Base-by-base conservation (phyloP, 2,888 invertebrate species). In the Bellardia bayeri region DNA sequence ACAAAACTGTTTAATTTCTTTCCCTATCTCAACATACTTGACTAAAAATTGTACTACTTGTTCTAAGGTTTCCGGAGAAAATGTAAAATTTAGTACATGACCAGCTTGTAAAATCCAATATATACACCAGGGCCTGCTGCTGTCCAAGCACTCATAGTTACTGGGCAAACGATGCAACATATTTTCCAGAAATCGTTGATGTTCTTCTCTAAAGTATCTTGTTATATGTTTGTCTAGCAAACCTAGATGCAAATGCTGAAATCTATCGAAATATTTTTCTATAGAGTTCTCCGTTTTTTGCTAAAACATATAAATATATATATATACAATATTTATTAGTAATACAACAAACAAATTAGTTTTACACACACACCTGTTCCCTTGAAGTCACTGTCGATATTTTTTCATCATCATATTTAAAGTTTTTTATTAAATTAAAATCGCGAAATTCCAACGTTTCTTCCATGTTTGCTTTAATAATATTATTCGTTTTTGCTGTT, bases 61-160 rank as follows among this genome's bases (percentile, higher is more conserved):
- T 54, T 94, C 94, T 87, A 95, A 94, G 11, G 94, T 94, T 40
- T 94, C 94, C 51, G 95, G 94, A 11, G 95, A 94, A 82, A 97
- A 94, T 83, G 94, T 94, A 88, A 95, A 95, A 88, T 95, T 96
- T 51, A 98, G 94, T 88, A 99, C 94, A 92, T 97, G 96, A 54
- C 99, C 94, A 6, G 98, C 96, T 94, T 99, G 98, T 51, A 99
- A 93, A 88, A 98, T 98, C 99, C 99, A 99, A 93, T 99, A 99
- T 91, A 98, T 96, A 87, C 99, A 94, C 99, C 99, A 99, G 8
- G 99, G 96, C 90, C 99, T 96, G 93, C 99, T 99, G 11, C 98
- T 97, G 95, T 99, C 99, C 89, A 99, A 94, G 91, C 96, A 96
- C 95, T 96, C 96, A 92, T 97, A 98, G 87, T 95, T 95, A 85